Evolutionary conservation across 2,888 invertebrate species (phyloP).

Genomic region (Julus scandinavius): DNA sequence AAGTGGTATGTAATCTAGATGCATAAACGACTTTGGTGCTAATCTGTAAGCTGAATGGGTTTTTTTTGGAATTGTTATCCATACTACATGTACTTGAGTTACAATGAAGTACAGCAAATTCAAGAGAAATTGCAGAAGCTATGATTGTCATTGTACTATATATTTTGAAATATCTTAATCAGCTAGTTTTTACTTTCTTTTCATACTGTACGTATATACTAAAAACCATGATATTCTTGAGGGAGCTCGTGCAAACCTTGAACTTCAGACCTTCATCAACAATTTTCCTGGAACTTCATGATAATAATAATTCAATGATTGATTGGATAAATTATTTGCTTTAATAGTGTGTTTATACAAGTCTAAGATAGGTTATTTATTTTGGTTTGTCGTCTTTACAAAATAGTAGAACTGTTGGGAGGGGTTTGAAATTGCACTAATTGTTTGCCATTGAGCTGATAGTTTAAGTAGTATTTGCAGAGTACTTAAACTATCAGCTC

Average conservation of each 20-base stretch:
- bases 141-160: not conserved
- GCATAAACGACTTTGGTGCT: too few species aligned
- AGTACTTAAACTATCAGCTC: too few species aligned
- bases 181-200: not conserved
- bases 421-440: not conserved
- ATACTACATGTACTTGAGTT: too few species aligned
- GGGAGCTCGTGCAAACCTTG: not conserved
- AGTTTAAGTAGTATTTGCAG: too few species aligned
- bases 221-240: not conserved
- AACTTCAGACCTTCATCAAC: not conserved
- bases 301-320: not conserved
- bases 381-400: not conserved
- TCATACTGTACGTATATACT: too few species aligned
- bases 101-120: too few species aligned
- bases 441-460: not conserved
- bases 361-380: not conserved
- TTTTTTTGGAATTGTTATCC: too few species aligned
- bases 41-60: too few species aligned
- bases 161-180: not conserved
- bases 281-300: not conserved
- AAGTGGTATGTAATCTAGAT: too few species aligned
- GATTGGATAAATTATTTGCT: not conserved
- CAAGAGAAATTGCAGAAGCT: too few species aligned
- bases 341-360: not conserved
- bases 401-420: not conserved